A percentile compares a stretch with the other conserved stretches of the same genome.
Evolutionary conservation across 2,113 vertebrate species (phyloP).

Genomic region (Bujurquina vittata): DNA sequence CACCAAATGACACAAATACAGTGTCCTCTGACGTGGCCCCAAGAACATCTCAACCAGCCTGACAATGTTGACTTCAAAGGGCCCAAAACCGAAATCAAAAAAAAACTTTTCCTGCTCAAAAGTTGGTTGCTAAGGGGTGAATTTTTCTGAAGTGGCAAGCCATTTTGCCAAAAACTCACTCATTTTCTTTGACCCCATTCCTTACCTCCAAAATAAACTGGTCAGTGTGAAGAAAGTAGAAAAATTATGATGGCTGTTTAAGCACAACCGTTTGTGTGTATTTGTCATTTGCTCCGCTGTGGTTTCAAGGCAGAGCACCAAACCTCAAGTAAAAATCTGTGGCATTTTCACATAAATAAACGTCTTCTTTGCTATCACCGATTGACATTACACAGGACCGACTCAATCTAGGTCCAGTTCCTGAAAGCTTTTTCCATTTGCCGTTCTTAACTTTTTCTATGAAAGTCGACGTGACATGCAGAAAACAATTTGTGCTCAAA

Average conservation of each 20-base stretch:
- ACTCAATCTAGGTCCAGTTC: constrained; percentile 14
- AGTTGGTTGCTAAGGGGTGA: not conserved
- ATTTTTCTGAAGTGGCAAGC: not conserved
- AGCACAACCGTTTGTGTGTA: constrained; percentile 31
- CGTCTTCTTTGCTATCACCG: constrained; percentile 35
- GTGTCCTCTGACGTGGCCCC: not conserved
- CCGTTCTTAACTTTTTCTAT: not conserved
- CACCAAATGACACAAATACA: not conserved
- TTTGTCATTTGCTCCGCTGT: constrained; percentile 47
- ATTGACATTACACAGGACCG: constrained; percentile 39
- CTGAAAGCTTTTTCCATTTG: constrained; percentile 28
- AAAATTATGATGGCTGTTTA: not conserved
- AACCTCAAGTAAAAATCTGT: constrained; percentile 61
- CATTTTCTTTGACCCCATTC: constrained; percentile 15
- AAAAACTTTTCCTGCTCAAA: not conserved
- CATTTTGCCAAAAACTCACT: not conserved
- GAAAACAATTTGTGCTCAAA: not conserved
- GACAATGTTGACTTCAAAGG: not conserved
- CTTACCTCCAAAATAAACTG: constrained; percentile 29
- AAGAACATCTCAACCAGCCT: not conserved
- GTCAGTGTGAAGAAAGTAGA: constrained; percentile 31
- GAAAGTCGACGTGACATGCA: not conserved
- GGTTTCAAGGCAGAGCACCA: constrained; percentile 43
- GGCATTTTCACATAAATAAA: constrained; percentile 63
- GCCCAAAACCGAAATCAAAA: rapidly evolving